These are phyloP conservation scores for Actinia tenebrosa DNA, from an alignment of 64 coral and sea anemone species.

Conservation along the genomic window DNA sequence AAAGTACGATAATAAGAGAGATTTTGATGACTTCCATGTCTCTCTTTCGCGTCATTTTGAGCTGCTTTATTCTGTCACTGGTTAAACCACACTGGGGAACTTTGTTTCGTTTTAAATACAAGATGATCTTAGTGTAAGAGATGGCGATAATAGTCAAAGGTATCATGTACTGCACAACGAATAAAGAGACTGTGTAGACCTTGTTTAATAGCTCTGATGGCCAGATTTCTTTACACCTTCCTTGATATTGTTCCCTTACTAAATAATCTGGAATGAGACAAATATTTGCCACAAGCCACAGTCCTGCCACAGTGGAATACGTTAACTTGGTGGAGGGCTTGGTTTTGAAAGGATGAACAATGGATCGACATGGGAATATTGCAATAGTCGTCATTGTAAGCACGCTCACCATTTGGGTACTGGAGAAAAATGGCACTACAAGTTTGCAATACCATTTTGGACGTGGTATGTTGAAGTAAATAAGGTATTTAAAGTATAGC, in stretches of 20 bases:
- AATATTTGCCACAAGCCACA: too few relatives aligned
- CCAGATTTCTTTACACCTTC: background rate
- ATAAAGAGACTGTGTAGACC: background rate
- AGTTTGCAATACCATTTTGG: background rate
- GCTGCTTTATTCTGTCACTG: background rate
- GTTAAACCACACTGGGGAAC: background rate
- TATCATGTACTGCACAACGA: background rate
- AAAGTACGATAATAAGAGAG: background rate
- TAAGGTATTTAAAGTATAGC: background rate
- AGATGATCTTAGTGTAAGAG: constrained; percentile 9
- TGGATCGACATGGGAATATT: background rate
- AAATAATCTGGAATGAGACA: too few relatives aligned
- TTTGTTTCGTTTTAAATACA: background rate
- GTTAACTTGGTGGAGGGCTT: too few relatives aligned
- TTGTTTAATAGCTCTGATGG: background rate
- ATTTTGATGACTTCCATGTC: background rate
- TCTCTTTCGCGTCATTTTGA: background rate
- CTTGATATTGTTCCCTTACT: too few relatives aligned
- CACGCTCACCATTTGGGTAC: background rate
- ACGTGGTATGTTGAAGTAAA: background rate
- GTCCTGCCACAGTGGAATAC: too few relatives aligned
- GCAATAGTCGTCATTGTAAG: background rate
- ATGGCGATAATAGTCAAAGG: background rate
- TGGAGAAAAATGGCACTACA: background rate
- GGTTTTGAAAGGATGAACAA: background rate